Conservation (phyloP, 1,140 invertebrate genomes). For the Drosophila sulfurigaster region DNA sequence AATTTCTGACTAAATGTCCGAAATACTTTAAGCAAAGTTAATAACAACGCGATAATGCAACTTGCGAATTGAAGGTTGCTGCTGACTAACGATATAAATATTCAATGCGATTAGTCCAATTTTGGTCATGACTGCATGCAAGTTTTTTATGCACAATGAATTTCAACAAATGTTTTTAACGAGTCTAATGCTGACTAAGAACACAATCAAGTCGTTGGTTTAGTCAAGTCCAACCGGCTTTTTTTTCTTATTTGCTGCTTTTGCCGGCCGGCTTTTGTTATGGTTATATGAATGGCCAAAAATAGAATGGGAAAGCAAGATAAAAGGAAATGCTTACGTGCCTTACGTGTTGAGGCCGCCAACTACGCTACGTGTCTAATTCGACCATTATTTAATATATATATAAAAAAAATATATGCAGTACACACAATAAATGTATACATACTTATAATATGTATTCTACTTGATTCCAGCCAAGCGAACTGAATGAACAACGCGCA, state of each 20-base stretch:
- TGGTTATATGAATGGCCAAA: constrained; percentile 11
- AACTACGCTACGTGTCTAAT: constrained; percentile 9
- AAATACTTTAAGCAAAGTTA: too few species aligned
- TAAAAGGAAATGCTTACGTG: constrained; percentile 64
- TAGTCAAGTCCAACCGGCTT: constrained; percentile 40
- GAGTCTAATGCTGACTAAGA: constrained; percentile 17
- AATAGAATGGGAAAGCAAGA: constrained; percentile 39
- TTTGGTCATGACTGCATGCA: constrained; percentile 38
- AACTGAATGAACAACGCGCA: constrained; percentile 28
- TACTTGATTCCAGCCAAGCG: constrained; percentile 48
- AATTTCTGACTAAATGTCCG: too few species aligned
- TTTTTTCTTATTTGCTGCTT: constrained; percentile 9
- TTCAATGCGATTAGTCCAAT: not conserved
- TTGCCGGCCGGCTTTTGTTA: constrained; percentile 37
- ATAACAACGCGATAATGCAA: too few species aligned
- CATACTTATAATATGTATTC: constrained; percentile 2
- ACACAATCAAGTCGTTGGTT: constrained; percentile 7
- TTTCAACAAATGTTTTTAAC: not conserved
- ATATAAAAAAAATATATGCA: not conserved
- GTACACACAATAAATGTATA: constrained; percentile 21
- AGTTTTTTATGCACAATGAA: not conserved
- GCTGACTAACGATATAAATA: too few species aligned
- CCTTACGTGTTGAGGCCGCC: constrained; percentile 3
- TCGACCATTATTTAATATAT: constrained; percentile 15
- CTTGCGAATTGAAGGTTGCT: too few species aligned